These are phyloP conservation scores for Ashinkailepas kermadecensis DNA, from an alignment of 2,888 invertebrate genomes.

Conservation along the genomic window DNA sequence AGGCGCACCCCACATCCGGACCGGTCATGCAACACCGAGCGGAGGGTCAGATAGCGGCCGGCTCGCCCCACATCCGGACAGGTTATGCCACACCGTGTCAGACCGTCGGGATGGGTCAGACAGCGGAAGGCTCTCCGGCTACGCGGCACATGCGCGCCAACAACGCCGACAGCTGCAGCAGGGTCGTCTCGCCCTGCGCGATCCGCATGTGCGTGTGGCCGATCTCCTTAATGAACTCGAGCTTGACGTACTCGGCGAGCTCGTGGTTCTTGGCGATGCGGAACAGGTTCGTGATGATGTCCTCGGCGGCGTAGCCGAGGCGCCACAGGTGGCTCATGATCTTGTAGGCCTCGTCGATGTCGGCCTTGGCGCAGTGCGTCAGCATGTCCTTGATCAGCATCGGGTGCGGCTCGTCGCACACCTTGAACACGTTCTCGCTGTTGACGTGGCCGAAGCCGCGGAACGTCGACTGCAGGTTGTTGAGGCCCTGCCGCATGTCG, in stretches of 20 bases:
- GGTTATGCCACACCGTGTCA: too few species aligned
- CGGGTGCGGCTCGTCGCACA: conserved; percentile 99
- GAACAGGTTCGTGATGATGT: conserved; percentile 91
- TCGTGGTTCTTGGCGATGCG: conserved; percentile 82
- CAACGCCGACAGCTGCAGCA: conserved; percentile 84
- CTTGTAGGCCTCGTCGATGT: conserved; percentile 79
- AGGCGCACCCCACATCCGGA: too few species aligned
- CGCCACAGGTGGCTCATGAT: conserved; percentile 81
- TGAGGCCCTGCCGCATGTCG: conserved; percentile 94
- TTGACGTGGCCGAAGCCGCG: conserved; percentile 89
- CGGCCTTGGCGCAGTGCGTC: conserved; percentile 66
- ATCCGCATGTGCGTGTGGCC: conserved; percentile 84
- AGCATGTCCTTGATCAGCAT: conserved; percentile 86
- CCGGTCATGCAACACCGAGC: too few species aligned
- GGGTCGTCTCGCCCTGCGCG: conserved; percentile 75
- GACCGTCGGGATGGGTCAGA: too few species aligned
- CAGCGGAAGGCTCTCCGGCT: not conserved
- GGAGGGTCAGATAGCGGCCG: too few species aligned
- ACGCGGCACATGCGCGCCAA: conserved; percentile 67
- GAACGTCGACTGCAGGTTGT: conserved; percentile 91
- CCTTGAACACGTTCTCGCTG: conserved; percentile 91
- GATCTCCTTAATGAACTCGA: conserved; percentile 85
- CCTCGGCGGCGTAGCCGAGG: conserved; percentile 92
- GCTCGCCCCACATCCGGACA: too few species aligned
- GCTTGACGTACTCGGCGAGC: conserved; percentile 69